Base-by-base conservation (phyloP, 2,888 invertebrate species). In the Caenorhabditis sp. region DNA sequence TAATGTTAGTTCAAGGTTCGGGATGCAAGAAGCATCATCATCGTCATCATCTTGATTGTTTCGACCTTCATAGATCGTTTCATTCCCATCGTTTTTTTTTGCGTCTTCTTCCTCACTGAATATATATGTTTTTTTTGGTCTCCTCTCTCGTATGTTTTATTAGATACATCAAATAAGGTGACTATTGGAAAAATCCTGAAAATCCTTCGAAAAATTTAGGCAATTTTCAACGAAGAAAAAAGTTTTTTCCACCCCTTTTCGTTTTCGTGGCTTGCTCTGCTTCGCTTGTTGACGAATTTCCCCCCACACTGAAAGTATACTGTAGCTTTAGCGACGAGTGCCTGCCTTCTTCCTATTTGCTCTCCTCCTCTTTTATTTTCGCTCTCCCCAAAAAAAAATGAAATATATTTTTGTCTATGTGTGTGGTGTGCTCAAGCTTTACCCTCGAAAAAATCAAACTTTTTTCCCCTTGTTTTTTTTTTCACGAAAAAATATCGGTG, bases 11-110 rank as follows among this genome's bases (percentile, higher is more conserved):
- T 58, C 57, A 58, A 58, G 57, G 57, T 58, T 58, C 57, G 66
- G 62, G 43, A 58, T 19, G 14, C 70, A 31, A 31, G 31, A 31
- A 31, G 62, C 70, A 66, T 62, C 62, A 66, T 57, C 57, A 55
- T 27, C 36, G 57, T 24, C 57, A n/a, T 43, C 72, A 62, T 68
- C 67, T 68, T 72, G 72, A 72, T 72, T 64, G 72, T 72, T 72
- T 72, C 72, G 72, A 72, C 72, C 72, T 72, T 72, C 72, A 63
- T 63, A 23, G 53, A 53, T 53, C 53, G 53, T 53, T 53, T 53
- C 24, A 53, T 53, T 55, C 27, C 12, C 6, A 55, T 55, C 55
- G 17, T 5, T n/a, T 24, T 55, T 53, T 53, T 53, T 26, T 55
- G 26, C 17, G 14, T 21, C 21, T 23, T 51, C 23, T 51, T 17